phyloP scores from a whole-genome alignment of 2,797 vertebrate genomes.

The Cirrhinus molitorella region DNA sequence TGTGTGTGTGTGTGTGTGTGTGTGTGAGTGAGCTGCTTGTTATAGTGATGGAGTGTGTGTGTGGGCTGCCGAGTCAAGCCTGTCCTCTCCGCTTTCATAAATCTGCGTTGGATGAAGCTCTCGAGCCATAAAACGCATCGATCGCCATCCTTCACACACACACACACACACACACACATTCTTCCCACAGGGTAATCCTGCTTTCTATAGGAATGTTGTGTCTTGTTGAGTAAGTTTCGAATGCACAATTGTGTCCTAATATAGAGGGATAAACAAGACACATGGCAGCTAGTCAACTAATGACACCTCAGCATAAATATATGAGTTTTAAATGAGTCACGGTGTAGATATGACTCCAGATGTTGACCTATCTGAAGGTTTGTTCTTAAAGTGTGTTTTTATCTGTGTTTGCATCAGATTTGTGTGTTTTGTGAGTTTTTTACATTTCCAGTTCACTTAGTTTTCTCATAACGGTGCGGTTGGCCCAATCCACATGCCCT shows the following conservation, averaged over 20 bases:
- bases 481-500: constrained; percentile 8
- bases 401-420: neutral
- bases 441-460: constrained; percentile 5
- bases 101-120: constrained; percentile 76
- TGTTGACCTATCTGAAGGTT: constrained; percentile 52
- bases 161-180: constrained; percentile 37
- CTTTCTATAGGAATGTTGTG: constrained; percentile 43
- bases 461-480: constrained; percentile 21
- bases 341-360: constrained; percentile 61
- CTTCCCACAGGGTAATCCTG: constrained; percentile 52
- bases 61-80: constrained; percentile 60
- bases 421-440: constrained; percentile 6
- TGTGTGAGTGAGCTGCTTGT: constrained; percentile 62
- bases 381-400: constrained; percentile 11
- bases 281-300: neutral
- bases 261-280: constrained; percentile 31
- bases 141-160: constrained; percentile 74
- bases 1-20: constrained; percentile 44
- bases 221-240: constrained; percentile 44
- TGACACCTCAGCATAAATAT: constrained; percentile 10
- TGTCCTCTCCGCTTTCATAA: constrained; percentile 78
- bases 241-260: constrained; percentile 14
- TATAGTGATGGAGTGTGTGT: constrained; percentile 59
- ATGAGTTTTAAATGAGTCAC: constrained; percentile 25
- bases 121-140: constrained; percentile 76